phyloP scores from a whole-genome alignment of 2,797 vertebrate genomes.

The Peromyscus eremicus region DNA sequence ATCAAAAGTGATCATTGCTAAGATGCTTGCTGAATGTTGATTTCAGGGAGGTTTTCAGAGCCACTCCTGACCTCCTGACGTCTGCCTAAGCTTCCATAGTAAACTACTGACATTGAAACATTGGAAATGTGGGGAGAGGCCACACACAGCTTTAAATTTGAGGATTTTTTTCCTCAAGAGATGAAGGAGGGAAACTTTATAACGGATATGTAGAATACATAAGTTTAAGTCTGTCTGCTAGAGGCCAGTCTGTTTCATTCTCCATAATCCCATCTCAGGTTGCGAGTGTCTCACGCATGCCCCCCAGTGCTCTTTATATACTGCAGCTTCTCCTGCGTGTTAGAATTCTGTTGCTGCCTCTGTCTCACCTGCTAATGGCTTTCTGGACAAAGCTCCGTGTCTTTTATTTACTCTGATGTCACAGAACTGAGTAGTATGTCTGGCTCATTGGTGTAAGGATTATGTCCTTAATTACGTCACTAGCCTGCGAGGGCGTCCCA shows the following conservation, averaged over 20 bases:
- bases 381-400: not conserved
- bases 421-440: not conserved
- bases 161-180: not conserved
- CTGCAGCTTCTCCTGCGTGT: not conserved
- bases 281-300: not conserved
- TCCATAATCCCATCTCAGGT: not conserved
- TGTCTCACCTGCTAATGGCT: not conserved
- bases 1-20: not conserved
- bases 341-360: not conserved
- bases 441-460: not conserved
- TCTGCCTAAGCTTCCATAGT: not conserved
- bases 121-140: not conserved
- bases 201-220: not conserved
- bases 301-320: not conserved
- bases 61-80: not conserved
- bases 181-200: not conserved
- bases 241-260: not conserved
- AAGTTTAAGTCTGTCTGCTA: not conserved
- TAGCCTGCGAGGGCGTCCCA: too few relatives aligned
- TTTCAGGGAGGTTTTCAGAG: not conserved
- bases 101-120: not conserved
- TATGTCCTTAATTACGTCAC: too few relatives aligned
- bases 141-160: slow-evolving; percentile 4
- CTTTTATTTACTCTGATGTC: not conserved
- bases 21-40: not conserved